A percentile compares a stretch with the other conserved stretches of the same genome.
Evolutionary conservation across 2,797 vertebrate genomes (phyloP).

Genomic region (Chelidonichthys spinosus): DNA sequence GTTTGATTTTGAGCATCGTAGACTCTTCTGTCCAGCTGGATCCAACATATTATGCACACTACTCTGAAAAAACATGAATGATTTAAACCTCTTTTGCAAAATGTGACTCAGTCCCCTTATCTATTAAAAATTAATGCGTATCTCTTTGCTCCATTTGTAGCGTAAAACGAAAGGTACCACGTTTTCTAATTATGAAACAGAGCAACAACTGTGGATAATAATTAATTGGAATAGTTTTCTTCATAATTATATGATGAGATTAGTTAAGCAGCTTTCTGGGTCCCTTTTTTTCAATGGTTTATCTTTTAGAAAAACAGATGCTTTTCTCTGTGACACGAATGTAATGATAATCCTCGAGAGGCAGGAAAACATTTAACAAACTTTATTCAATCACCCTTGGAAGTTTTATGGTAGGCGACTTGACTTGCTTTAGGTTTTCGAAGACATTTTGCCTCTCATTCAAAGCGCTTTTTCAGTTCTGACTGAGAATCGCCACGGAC

Average conservation of each 20-base stretch:
- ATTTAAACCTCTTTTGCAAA: neutral
- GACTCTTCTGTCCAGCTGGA: neutral
- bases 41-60: neutral
- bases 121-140: neutral
- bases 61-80: neutral
- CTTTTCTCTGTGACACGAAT: constrained; percentile 10
- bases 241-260: neutral
- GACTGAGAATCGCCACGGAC: no score
- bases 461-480: no score
- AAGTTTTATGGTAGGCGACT: no score
- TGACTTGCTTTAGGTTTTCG: no score
- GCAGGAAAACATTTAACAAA: neutral
- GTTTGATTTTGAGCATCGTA: neutral
- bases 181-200: neutral
- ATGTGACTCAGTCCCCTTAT: neutral
- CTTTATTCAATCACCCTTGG: neutral
- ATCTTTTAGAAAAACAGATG: constrained; percentile 19
- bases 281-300: constrained; percentile 3
- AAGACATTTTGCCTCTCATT: no score
- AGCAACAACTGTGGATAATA: neutral
- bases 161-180: neutral
- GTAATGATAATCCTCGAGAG: neutral
- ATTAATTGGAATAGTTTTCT: neutral
- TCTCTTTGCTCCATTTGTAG: neutral
- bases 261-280: constrained; percentile 10